Base-by-base conservation (phyloP, 2,113 vertebrate genomes). In the Chitala chitala region DNA sequence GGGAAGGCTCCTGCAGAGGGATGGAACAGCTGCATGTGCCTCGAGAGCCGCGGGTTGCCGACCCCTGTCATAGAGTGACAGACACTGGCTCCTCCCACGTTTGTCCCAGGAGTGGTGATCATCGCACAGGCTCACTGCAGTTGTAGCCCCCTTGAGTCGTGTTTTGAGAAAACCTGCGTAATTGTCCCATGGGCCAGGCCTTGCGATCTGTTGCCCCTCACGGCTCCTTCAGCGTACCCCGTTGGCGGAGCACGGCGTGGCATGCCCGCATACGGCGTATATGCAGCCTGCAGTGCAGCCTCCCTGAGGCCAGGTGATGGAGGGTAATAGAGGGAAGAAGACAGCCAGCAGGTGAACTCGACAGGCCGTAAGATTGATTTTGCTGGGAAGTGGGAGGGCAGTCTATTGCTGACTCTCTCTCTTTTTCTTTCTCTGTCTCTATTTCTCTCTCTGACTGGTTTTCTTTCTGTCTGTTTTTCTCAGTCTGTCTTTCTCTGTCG, bases 351-450 rank as follows among this genome's bases (percentile, higher is more conserved):
- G 59, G n/a, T 36, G 50, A 69, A 51, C 44, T 50, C 24, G 29
- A 38, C 50, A 70, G 74, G 71, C 66, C 4, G 50, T 61, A 42
- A 38, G n/a, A 46, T 75, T 74, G 51, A 68, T 74, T 74, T 74
- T 55, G 36, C 61, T 46, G 22, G 15, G 63, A 66, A 66, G 4
- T 33, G n/a, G 63, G 53, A 31, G 51, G 33, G 24, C 50, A 74
- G 69, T 22, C 68, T 53, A 36, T 31, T 26, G 10, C 36, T 72
- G 33, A 4, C 64, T 75, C 53, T 66, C 33, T 55, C 13, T 22
- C 51, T 7, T 17, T 54, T 6, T 10, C 3, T 17, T 12, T 3
- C 53, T 24, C n/a, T 13, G 0, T 4, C 40, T 6, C 13, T 26
- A 38, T 31, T 5, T 71, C 69, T 36, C 6, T 2, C 15, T 4